Percentiles rank a stretch among this genome's conserved stretches.
Conservation (phyloP, 2,113 vertebrate species). For the Recurvirostra avosetta region DNA sequence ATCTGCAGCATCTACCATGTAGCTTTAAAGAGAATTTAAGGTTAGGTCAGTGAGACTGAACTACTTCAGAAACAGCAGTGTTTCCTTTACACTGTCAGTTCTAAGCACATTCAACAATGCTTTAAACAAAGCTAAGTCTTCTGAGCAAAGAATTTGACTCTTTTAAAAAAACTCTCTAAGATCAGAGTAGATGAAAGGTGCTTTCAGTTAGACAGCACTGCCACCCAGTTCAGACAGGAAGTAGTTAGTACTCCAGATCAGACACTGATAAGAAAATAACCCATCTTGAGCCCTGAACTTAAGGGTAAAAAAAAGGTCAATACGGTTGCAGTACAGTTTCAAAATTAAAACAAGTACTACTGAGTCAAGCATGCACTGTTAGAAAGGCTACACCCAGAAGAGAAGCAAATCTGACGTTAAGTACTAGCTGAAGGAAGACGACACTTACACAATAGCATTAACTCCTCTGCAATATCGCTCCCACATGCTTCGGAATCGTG, state of each 20-base stretch:
- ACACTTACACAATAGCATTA: slow-evolving; percentile 97
- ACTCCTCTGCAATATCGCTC: slow-evolving; percentile 97
- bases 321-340: neutral
- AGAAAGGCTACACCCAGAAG: neutral
- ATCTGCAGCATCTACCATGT: slow-evolving; percentile 99
- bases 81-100: neutral
- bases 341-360: neutral
- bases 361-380: neutral
- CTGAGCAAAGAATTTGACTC: neutral
- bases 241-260: neutral
- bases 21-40: slow-evolving; percentile 75
- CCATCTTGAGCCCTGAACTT: neutral
- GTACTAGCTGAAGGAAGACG: neutral
- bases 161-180: neutral
- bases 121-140: neutral
- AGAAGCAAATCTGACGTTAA: neutral
- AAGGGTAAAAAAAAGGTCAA: neutral
- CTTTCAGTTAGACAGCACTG: neutral
- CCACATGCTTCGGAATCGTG: slow-evolving; percentile 99
- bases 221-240: neutral
- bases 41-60: slow-evolving; percentile 1
- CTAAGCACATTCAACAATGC: neutral
- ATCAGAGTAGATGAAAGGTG: neutral
- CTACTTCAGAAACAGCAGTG: neutral
- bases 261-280: neutral